phyloP scores from a whole-genome alignment of 1,140 invertebrate species.

The Heliconius melpomene region DNA sequence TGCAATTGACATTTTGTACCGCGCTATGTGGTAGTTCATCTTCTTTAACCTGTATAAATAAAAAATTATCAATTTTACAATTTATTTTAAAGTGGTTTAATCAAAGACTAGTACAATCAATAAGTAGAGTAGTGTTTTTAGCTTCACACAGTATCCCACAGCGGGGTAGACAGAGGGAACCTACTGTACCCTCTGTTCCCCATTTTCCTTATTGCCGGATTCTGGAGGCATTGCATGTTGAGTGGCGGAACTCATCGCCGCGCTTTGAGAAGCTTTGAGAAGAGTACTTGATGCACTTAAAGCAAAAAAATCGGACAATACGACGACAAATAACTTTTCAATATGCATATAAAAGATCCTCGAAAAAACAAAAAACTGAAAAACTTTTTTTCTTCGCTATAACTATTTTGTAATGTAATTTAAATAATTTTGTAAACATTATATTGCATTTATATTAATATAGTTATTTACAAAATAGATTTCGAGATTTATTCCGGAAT shows the following conservation, averaged over 20 bases:
- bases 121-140: not conserved
- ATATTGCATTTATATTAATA: not conserved
- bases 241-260: not conserved
- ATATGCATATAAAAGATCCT: too few relatives aligned
- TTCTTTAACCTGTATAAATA: constrained; percentile 83
- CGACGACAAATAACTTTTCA: too few relatives aligned
- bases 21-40: constrained; percentile 89
- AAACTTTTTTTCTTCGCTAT: not conserved
- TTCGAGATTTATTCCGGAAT: not conserved
- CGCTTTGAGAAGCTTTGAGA: too few relatives aligned
- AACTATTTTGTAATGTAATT: not conserved
- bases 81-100: too few relatives aligned
- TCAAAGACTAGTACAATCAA: too few relatives aligned
- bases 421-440: too few relatives aligned
- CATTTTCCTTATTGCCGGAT: not conserved
- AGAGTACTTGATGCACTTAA: too few relatives aligned
- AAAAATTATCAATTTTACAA: not conserved
- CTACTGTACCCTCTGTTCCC: not conserved
- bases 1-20: constrained; percentile 93
- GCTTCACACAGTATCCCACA: not conserved
- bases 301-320: too few relatives aligned
- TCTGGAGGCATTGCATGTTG: not conserved
- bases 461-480: not conserved
- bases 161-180: not conserved
- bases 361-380: too few relatives aligned